Conservation (phyloP, 1,140 invertebrate genomes). For the Chelonus insularis region DNA sequence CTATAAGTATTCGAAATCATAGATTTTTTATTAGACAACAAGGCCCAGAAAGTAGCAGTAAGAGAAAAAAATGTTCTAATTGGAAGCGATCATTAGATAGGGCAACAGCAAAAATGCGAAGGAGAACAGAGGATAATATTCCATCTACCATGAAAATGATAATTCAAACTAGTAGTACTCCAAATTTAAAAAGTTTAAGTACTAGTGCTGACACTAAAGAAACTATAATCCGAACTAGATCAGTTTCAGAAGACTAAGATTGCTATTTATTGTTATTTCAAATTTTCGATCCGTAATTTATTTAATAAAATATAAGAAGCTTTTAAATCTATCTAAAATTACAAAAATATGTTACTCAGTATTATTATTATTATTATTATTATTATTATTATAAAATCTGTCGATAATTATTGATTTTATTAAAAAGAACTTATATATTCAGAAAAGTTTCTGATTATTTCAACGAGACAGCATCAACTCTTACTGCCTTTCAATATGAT, state of each 20-base stretch:
- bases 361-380: no score
- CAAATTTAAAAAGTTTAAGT: constrained; percentile 38
- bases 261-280: no score
- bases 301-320: no score
- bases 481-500: no score
- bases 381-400: no score
- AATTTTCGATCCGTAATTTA: no score
- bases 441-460: no score
- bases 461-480: no score
- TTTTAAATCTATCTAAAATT: neutral
- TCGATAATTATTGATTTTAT: no score
- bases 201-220: neutral
- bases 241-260: constrained; percentile 20
- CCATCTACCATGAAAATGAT: constrained; percentile 32
- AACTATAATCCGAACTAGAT: constrained; percentile 1
- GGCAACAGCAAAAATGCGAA: constrained; percentile 24
- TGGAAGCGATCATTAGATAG: constrained; percentile 35
- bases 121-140: constrained; percentile 37
- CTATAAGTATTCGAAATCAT: neutral
- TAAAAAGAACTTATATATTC: no score
- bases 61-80: constrained; percentile 37
- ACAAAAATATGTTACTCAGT: neutral
- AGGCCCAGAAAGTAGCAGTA: constrained; percentile 26
- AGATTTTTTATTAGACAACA: constrained; percentile 37
- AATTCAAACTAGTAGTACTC: constrained; percentile 28